Conservation (phyloP, 2,113 vertebrate species). For the Rhagologus leucostigma region DNA sequence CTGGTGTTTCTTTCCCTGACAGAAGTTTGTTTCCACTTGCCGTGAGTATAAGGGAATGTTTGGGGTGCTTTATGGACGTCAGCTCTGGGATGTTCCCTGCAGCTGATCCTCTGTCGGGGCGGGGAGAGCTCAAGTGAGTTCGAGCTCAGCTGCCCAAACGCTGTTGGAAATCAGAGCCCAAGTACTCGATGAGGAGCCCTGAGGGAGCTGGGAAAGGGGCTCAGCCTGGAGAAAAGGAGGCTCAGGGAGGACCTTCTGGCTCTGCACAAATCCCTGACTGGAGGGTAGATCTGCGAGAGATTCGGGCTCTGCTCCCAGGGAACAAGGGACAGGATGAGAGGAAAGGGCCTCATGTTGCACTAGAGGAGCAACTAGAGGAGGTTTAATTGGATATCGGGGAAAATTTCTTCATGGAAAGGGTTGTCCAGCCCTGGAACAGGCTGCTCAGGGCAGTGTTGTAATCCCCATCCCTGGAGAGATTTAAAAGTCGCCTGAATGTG, state of each 20-base stretch:
- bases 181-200: neutral
- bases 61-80: fast-evolving
- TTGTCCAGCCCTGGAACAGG: neutral
- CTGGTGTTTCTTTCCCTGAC: fast-evolving
- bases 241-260: fast-evolving
- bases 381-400: neutral
- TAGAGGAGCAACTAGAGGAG: neutral
- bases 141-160: neutral
- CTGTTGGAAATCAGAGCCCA: neutral
- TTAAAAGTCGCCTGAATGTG: neutral
- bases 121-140: fast-evolving
- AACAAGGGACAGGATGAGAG: neutral
- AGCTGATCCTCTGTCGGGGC: fast-evolving
- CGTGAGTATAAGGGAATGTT: fast-evolving
- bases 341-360: fast-evolving
- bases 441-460: neutral
- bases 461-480: neutral
- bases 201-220: neutral
- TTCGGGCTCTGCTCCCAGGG: neutral
- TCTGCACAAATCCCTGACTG: neutral
- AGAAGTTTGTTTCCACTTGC: fast-evolving
- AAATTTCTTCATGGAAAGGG: fast-evolving
- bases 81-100: fast-evolving
- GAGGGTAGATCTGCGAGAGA: neutral
- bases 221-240: neutral